These are phyloP conservation scores for Leucoraja erinaceus DNA, from an alignment of 2,113 vertebrate species.

Conservation along the genomic window DNA sequence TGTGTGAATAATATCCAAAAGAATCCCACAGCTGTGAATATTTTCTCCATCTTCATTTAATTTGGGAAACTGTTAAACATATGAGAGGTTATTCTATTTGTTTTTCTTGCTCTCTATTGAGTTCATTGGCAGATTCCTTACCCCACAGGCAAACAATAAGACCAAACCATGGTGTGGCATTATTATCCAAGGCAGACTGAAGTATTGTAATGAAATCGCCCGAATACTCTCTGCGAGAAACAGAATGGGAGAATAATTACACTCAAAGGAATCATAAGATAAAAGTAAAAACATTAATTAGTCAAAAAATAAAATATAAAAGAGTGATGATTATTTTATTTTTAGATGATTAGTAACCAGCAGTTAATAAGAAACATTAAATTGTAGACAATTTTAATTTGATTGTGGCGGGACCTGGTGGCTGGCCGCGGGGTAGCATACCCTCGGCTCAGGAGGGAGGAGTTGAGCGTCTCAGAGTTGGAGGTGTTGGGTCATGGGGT, in stretches of 20 bases:
- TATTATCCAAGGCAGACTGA: slow-evolving; percentile 35
- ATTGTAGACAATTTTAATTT: not conserved
- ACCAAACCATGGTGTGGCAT: slow-evolving; percentile 37
- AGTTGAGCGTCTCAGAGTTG: too few relatives aligned
- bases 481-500: too few relatives aligned
- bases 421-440: too few relatives aligned
- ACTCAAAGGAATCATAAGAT: not conserved
- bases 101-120: not conserved
- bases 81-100: not conserved
- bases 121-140: slow-evolving; percentile 2
- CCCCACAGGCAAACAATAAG: slow-evolving; percentile 37
- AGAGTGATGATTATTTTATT: not conserved
- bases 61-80: not conserved
- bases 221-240: slow-evolving; percentile 12
- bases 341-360: not conserved
- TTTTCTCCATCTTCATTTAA: too few relatives aligned
- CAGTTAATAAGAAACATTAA: not conserved
- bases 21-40: not conserved
- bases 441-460: too few relatives aligned
- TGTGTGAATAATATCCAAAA: not conserved
- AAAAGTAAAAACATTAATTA: not conserved
- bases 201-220: slow-evolving; percentile 18
- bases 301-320: not conserved
- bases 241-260: not conserved
- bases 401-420: not conserved